These are phyloP conservation scores for Portunus trituberculatus DNA, from an alignment of 1,140 invertebrate species.

Conservation along the genomic window DNA sequence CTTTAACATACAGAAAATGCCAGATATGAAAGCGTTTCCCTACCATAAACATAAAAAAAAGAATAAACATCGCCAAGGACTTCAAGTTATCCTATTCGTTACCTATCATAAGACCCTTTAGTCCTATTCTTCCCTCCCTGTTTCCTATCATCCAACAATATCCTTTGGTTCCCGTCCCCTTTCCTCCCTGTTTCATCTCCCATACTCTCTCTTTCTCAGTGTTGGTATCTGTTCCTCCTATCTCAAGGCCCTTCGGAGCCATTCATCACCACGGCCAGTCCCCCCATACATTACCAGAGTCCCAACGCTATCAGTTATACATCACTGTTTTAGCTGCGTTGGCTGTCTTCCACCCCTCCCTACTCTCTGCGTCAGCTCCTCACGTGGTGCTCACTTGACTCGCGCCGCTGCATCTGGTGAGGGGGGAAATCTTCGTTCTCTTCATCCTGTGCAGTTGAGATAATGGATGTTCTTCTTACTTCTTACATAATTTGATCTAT, in stretches of 20 bases:
- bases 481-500: not conserved
- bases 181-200: not conserved
- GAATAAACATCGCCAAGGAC: no score
- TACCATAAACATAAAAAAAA: no score
- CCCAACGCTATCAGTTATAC: slow-evolving; percentile 4
- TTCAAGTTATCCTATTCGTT: no score
- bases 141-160: not conserved
- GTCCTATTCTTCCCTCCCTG: no score
- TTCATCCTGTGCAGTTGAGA: no score
- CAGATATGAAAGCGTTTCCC: no score
- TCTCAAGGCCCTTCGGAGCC: not conserved
- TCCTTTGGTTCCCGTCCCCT: not conserved
- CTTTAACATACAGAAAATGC: no score
- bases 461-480: not conserved
- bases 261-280: slow-evolving; percentile 18
- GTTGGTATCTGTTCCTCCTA: not conserved
- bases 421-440: no score
- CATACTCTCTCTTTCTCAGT: not conserved
- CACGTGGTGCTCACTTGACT: not conserved
- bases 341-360: not conserved
- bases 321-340: not conserved
- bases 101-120: no score
- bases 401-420: not conserved
- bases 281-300: slow-evolving; percentile 2
- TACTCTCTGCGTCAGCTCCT: not conserved